Evolutionary conservation across 2,888 invertebrate species (phyloP).

Genomic region (Apodemia duryi): DNA sequence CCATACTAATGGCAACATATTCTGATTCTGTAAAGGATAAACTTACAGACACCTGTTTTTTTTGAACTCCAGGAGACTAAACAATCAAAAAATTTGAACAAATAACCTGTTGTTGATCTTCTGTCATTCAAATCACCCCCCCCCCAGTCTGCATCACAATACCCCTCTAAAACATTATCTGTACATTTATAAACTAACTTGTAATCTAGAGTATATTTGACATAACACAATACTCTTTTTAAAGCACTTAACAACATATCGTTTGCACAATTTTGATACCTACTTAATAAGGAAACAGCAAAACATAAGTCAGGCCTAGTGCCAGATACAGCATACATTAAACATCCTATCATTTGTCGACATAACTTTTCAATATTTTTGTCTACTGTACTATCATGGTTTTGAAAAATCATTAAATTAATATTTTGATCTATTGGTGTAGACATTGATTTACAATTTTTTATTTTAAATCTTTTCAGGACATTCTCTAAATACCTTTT

Average conservation of each 20-base stretch:
- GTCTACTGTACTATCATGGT: background rate
- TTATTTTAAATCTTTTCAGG: constrained; percentile 26
- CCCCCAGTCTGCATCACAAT: constrained; percentile 36
- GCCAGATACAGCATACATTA: constrained; percentile 30
- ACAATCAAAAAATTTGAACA: constrained; percentile 33
- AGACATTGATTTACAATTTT: constrained; percentile 27
- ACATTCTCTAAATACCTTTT: constrained; percentile 26
- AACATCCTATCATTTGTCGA: constrained; percentile 26
- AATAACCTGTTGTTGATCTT: constrained; percentile 36
- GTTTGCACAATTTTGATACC: constrained; percentile 28
- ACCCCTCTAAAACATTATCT: constrained; percentile 28
- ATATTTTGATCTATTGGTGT: constrained; percentile 26
- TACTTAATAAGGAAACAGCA: constrained; percentile 25
- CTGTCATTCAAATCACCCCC: constrained; percentile 33
- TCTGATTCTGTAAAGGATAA: background rate
- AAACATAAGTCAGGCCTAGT: constrained; percentile 29
- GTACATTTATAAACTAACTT: constrained; percentile 28
- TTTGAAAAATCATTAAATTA: constrained; percentile 20
- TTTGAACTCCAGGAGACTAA: constrained; percentile 38
- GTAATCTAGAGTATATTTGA: constrained; percentile 23
- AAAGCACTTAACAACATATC: constrained; percentile 20
- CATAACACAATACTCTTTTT: constrained; percentile 26
- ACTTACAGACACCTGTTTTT: constrained; percentile 16
- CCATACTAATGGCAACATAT: too few species aligned
- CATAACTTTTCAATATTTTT: constrained; percentile 24